Percentiles rank a stretch among this genome's conserved stretches.
Conservation (phyloP, 1,140 invertebrate species). For the Macrostomum lignano region DNA sequence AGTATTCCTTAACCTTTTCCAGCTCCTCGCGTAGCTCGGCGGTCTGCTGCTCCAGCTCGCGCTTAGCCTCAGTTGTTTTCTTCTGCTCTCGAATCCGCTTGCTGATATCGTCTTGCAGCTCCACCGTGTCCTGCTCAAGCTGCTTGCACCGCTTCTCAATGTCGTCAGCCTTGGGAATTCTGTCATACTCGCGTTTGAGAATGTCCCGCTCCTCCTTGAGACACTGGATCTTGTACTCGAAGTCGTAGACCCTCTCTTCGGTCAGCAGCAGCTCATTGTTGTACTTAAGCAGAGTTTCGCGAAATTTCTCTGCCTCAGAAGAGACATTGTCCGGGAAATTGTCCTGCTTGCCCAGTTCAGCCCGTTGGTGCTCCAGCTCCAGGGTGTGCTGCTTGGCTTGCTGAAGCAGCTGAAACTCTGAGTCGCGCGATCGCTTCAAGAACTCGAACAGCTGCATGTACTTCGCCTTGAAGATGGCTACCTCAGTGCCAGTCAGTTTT, state of each 20-base stretch:
- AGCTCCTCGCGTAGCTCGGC: constrained; percentile 17
- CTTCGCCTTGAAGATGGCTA: constrained; percentile 22
- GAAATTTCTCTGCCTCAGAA: constrained; percentile 18
- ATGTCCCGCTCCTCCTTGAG: neutral
- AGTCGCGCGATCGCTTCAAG: constrained; percentile 15
- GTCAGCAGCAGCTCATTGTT: constrained; percentile 19
- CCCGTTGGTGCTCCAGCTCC: constrained; percentile 15
- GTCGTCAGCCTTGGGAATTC: constrained; percentile 7
- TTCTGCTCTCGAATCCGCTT: constrained; percentile 15
- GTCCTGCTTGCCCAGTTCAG: constrained; percentile 20
- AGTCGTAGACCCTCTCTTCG: constrained; percentile 21
- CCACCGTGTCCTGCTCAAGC: neutral
- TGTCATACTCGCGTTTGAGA: constrained; percentile 4
- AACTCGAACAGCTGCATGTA: constrained; percentile 23
- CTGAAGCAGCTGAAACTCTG: constrained; percentile 15
- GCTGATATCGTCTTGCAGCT: neutral
- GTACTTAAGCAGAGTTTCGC: constrained; percentile 19
- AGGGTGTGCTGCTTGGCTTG: constrained; percentile 15
- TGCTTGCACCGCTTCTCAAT: constrained; percentile 1
- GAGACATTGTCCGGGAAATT: constrained; percentile 23
- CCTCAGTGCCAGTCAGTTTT: constrained; percentile 23
- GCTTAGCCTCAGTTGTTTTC: constrained; percentile 22
- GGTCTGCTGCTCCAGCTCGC: constrained; percentile 23
- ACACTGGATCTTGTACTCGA: constrained; percentile 24
- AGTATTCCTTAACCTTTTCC: constrained; percentile 12